These are phyloP conservation scores for Bos indicus DNA, from an alignment of 2,113 vertebrate genomes.

Conservation along the genomic window DNA sequence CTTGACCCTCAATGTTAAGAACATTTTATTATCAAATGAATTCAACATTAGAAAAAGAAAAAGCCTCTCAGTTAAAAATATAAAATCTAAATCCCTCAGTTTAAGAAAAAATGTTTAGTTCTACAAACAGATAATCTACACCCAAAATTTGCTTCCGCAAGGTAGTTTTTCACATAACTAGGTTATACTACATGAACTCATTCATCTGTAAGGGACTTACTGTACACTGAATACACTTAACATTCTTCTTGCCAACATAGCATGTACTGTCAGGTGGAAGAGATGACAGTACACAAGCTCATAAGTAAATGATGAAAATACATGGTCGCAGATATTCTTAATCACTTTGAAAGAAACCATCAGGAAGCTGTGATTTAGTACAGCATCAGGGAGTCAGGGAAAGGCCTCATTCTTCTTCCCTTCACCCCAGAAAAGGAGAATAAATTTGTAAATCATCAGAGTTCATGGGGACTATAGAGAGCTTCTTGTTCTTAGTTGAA, in stretches of 20 bases:
- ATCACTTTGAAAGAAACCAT: neutral
- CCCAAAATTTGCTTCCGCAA: neutral
- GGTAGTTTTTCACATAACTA: neutral
- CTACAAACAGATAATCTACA: neutral
- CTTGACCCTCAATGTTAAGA: neutral
- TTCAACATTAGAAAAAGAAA: neutral
- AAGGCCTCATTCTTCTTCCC: neutral
- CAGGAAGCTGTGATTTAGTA: neutral
- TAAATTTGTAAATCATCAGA: neutral
- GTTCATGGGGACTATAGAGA: neutral
- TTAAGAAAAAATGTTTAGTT: neutral
- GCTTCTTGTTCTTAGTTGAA: neutral
- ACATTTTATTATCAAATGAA: neutral
- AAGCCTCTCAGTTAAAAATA: neutral
- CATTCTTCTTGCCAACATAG: neutral
- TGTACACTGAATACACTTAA: neutral
- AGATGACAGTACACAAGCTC: neutral
- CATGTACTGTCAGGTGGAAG: neutral
- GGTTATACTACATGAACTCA: neutral
- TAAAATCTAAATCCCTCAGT: neutral
- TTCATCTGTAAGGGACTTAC: neutral
- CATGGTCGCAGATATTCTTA: neutral
- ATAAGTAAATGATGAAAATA: neutral
- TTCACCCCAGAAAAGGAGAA: neutral
- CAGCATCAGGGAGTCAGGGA: neutral